Percentiles rank a stretch among this genome's conserved stretches.
These are phyloP conservation scores for Chironomus tepperi DNA, from an alignment of 1,140 invertebrate genomes.

Conservation along the genomic window DNA sequence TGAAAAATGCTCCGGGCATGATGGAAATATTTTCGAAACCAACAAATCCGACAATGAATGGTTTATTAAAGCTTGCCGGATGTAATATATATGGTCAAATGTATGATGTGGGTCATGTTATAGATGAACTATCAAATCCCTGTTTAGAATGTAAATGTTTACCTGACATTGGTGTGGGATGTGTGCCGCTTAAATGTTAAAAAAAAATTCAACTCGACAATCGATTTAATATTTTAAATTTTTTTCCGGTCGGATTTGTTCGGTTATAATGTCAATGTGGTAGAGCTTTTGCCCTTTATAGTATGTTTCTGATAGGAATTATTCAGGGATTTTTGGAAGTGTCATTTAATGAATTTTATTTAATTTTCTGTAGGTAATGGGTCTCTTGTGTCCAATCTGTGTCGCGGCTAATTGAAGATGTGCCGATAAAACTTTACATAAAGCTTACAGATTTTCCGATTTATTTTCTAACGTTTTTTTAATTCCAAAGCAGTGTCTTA, in stretches of 20 bases:
- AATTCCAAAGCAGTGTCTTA: no score
- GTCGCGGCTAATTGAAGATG: no score
- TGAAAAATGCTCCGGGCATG: background rate
- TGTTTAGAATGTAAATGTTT: constrained; percentile 75
- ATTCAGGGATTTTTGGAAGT: no score
- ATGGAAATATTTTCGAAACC: constrained; percentile 23
- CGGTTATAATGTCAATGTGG: background rate
- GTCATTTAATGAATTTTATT: no score
- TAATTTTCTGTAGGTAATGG: no score
- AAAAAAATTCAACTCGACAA: background rate
- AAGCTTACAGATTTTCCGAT: no score
- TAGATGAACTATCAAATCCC: constrained; percentile 69
- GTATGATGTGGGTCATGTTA: constrained; percentile 76
- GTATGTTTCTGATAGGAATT: no score
- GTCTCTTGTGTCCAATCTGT: no score
- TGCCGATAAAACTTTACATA: no score
- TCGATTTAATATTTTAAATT: background rate
- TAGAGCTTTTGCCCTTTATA: no score
- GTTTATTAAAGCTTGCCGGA: constrained; percentile 67
- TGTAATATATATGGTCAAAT: constrained; percentile 88
- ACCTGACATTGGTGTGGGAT: constrained; percentile 78
- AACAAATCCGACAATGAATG: constrained; percentile 30
- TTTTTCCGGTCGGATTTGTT: no score
- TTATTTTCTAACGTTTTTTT: no score
- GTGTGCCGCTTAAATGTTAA: constrained; percentile 60